Percentiles rank a stretch among this genome's conserved stretches.
Conservation (phyloP, 2,797 vertebrate species). For the Lindbergichthys nudifrons region DNA sequence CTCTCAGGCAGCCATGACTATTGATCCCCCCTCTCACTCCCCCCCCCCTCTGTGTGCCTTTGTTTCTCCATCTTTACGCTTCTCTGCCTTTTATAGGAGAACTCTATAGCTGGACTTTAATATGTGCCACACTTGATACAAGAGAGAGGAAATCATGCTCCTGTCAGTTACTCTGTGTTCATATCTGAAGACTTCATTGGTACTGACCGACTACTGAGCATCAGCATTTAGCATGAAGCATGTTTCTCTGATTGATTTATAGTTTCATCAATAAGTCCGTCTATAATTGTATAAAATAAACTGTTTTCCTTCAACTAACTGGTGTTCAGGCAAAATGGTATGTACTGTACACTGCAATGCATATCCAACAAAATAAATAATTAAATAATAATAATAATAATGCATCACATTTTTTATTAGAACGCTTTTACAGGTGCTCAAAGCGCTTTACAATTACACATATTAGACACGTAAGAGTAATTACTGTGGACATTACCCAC, state of each 20-base stretch:
- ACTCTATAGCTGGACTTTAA: constrained; percentile 1
- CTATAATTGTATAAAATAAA: no score
- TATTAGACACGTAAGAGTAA: no score
- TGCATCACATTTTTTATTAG: no score
- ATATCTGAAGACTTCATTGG: not conserved
- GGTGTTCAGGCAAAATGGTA: no score
- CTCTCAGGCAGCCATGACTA: constrained; percentile 34
- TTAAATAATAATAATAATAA: no score
- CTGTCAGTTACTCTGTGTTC: not conserved
- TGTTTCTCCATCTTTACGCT: constrained; percentile 17
- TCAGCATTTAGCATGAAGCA: no score
- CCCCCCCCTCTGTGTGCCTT: constrained; percentile 9
- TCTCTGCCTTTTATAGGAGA: constrained; percentile 5
- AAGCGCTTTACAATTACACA: no score
- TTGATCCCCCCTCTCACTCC: constrained; percentile 24
- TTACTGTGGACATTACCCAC: no score
- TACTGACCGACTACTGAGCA: not conserved
- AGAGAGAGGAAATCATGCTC: not conserved
- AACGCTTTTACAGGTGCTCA: no score
- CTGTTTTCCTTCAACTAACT: no score
- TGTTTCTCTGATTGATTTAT: not conserved
- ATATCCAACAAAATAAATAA: no score
- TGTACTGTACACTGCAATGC: no score
- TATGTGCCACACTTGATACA: not conserved
- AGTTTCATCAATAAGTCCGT: not conserved